Base-by-base conservation (phyloP, 2,113 vertebrate genomes). In the Strix uralensis region DNA sequence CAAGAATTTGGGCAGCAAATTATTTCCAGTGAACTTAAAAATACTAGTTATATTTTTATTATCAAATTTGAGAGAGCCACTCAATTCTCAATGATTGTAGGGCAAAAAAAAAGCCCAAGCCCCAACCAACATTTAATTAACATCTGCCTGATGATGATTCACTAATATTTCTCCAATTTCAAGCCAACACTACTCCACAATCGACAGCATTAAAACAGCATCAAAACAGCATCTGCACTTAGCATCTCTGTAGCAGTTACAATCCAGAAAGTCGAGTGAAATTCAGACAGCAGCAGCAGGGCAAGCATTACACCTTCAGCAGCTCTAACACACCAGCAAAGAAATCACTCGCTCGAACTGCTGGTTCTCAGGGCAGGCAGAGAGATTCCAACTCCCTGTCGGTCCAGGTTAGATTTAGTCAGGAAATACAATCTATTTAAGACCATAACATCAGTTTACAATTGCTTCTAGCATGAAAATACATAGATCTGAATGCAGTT, bases 311-410 rank as follows among this genome's bases (percentile, higher is more conserved):
- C 52, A 49, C 52, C 52, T 13, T 10, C 27, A 27, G 77, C 5
- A 81, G 49, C 62, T 57, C 9, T 4, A 51, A 49, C 19, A 21
- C 15, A 20, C 12, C 5, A 1, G 29, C 67, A 59, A 62, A 57
- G 54, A 61, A 46, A n/a, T 23, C 25, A 9, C 42, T 32, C 8
- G 2, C 61, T 36, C 4, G 0, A 40, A 27, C 11, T 0, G 1
- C 5, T 2, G 11, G 7, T 14, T 46, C 38, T 30, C 13, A 2
- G 49, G 7, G 18, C 42, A 26, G 15, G 22, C 32, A 54, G 38
- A 46, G 29, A 66, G 36, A 61, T 11, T 32, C 26, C 65, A 40
- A 22, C 27, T 62, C 42, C 49, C 29, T 2, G 0, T 27, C 10
- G 2, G 36, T 13, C 38, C 34, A 32, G 29, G 47, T 27, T 18